A percentile compares a stretch with the other conserved stretches of the same genome.
Evolutionary conservation across 2,113 vertebrate genomes (phyloP).

Genomic region (Oceanodroma tethys): DNA sequence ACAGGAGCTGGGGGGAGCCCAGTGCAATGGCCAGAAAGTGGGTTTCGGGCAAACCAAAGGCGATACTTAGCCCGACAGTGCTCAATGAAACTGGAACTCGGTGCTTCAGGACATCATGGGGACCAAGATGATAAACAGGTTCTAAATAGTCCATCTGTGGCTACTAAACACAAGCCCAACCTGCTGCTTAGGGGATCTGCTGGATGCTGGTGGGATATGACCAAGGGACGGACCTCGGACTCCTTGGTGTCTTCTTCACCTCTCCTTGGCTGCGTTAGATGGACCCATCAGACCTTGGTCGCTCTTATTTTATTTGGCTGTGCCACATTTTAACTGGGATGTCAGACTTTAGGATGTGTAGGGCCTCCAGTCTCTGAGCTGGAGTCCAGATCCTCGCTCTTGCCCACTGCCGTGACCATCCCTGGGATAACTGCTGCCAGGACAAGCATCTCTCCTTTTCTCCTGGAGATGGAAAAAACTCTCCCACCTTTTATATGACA

Average conservation of each 20-base stretch:
- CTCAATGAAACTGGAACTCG: not conserved
- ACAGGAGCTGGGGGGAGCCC: not conserved
- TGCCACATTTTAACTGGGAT: not conserved
- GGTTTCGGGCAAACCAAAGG: not conserved
- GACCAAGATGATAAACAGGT: not conserved
- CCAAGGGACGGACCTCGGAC: rapidly evolving
- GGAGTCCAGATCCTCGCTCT: not conserved
- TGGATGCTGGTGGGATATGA: not conserved
- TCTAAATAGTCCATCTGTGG: not conserved
- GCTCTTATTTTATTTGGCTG: not conserved
- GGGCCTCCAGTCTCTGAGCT: not conserved
- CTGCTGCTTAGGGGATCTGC: not conserved
- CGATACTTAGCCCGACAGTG: not conserved
- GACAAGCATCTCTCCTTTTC: not conserved
- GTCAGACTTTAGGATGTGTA: not conserved
- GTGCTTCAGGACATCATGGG: rapidly evolving
- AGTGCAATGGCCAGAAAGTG: not conserved
- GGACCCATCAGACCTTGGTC: not conserved
- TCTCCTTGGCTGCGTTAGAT: not conserved
- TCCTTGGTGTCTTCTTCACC: not conserved
- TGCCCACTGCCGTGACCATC: rapidly evolving
- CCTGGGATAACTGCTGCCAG: not conserved
- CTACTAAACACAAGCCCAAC: not conserved
- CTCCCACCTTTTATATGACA: rapidly evolving
- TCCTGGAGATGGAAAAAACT: rapidly evolving